phyloP scores from a whole-genome alignment of 2,797 vertebrate genomes.

The Myoxocephalus aenaeus region DNA sequence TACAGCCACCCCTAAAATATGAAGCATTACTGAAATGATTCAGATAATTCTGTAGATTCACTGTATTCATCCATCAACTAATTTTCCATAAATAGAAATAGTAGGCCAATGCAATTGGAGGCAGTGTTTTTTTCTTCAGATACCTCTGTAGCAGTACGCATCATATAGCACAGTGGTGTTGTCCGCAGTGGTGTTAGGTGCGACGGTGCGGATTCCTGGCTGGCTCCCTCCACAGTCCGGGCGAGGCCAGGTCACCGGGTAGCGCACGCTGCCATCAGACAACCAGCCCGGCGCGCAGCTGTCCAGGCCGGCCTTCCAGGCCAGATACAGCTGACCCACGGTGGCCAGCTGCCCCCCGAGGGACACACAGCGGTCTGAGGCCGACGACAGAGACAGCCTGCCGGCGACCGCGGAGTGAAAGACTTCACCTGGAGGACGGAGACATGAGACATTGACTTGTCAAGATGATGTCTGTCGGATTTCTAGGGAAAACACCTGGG shows the following conservation, averaged over 20 bases:
- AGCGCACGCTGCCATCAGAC: slow-evolving; percentile 92
- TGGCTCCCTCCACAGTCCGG: slow-evolving; percentile 88
- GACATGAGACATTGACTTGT: slow-evolving; percentile 11
- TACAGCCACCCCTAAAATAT: background rate
- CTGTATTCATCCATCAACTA: background rate
- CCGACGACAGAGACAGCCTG: slow-evolving; percentile 86
- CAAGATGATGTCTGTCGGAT: slow-evolving; percentile 9
- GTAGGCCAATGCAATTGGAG: no score
- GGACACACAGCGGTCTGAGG: slow-evolving; percentile 86
- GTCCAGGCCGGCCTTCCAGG: slow-evolving; percentile 91
- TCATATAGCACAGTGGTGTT: slow-evolving; percentile 82
- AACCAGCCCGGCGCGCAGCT: slow-evolving; percentile 95
- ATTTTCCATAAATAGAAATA: background rate
- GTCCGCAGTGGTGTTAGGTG: slow-evolving; percentile 85
- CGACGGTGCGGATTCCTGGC: slow-evolving; percentile 86
- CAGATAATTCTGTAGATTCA: background rate
- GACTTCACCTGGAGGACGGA: slow-evolving; percentile 78
- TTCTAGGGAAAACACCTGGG: background rate
- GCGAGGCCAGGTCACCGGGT: slow-evolving; percentile 85
- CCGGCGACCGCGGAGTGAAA: slow-evolving; percentile 83
- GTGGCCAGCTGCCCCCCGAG: slow-evolving; percentile 88
- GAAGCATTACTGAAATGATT: background rate
- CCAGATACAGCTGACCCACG: slow-evolving; percentile 92
- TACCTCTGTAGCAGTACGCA: slow-evolving; percentile 94
- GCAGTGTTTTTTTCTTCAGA: background rate